Percentiles rank a stretch among this genome's conserved stretches.
These are phyloP conservation scores for Phoxinus dragarum DNA, from an alignment of 2,797 vertebrate genomes.

Conservation along the genomic window DNA sequence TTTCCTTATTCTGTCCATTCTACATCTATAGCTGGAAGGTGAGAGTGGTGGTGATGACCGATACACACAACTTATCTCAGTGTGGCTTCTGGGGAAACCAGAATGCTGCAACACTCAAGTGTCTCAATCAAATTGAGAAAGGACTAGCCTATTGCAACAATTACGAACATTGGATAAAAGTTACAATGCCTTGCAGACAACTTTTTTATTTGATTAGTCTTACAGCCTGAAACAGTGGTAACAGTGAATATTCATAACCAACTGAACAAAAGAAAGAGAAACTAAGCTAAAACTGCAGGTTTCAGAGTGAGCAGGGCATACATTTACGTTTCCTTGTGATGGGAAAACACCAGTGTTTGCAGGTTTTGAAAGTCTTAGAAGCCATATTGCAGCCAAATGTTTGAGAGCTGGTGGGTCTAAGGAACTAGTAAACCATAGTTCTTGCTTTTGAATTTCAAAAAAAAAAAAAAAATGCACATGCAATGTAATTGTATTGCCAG, in stretches of 20 bases:
- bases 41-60: not conserved
- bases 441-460: not conserved
- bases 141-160: not conserved
- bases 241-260: not conserved
- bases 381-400: not conserved
- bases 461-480: not conserved
- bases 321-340: not conserved
- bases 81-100: slow-evolving; percentile 10
- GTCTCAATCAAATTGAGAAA: slow-evolving; percentile 29
- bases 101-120: slow-evolving; percentile 16
- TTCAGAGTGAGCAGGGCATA: not conserved
- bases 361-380: not conserved
- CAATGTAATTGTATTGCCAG: not conserved
- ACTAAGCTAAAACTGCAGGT: not conserved
- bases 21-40: not conserved
- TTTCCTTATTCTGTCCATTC: not conserved
- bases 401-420: not conserved
- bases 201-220: not conserved
- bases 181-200: not conserved
- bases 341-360: slow-evolving; percentile 4
- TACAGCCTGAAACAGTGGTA: not conserved
- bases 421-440: not conserved
- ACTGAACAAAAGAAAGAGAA: not conserved
- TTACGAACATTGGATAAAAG: not conserved
- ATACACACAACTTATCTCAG: not conserved